These are phyloP conservation scores for Halcyon leucocephala DNA, from an alignment of 2,797 vertebrate genomes.

Conservation along the genomic window DNA sequence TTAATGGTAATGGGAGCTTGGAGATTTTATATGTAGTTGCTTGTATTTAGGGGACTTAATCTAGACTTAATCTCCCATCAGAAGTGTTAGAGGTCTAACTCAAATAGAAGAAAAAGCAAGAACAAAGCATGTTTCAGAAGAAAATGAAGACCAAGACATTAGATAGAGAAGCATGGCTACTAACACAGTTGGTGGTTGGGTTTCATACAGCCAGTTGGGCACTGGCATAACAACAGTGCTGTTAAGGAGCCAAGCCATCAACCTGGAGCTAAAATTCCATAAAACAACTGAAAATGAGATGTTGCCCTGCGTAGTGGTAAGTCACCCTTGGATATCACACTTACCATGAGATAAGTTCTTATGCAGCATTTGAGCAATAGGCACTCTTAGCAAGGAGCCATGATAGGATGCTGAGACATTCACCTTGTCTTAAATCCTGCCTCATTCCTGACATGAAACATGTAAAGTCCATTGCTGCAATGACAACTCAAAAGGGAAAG, in stretches of 20 bases:
- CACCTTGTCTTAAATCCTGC: background rate
- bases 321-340: background rate
- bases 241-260: background rate
- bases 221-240: background rate
- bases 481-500: background rate
- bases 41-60: background rate
- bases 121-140: background rate
- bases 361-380: background rate
- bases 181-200: background rate
- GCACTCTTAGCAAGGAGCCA: background rate
- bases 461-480: background rate
- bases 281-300: background rate
- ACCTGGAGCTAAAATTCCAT: background rate
- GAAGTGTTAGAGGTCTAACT: background rate
- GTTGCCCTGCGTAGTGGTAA: background rate
- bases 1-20: background rate
- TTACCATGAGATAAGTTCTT: background rate
- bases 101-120: background rate
- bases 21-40: background rate
- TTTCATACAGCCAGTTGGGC: background rate
- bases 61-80: background rate
- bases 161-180: background rate
- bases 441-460: background rate
- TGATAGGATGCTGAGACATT: background rate
- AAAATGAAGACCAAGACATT: background rate